Evolutionary conservation across 2,113 vertebrate species (phyloP).

Genomic region (Psettodes erumei): DNA sequence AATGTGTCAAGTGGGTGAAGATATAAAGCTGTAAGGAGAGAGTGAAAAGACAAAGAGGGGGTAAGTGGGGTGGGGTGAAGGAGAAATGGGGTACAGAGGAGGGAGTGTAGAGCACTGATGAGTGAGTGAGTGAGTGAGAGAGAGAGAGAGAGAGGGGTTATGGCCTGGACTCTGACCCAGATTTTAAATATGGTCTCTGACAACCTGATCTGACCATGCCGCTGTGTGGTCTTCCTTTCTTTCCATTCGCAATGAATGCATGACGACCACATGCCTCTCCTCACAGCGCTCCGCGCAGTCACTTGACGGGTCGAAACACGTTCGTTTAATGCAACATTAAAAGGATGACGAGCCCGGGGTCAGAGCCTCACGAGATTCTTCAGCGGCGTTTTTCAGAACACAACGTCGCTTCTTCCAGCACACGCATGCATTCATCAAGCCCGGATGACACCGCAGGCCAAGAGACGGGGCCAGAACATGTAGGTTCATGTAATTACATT

Average conservation of each 20-base stretch:
- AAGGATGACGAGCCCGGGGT: conserved; percentile 35
- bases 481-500: conserved; percentile 14
- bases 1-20: conserved; percentile 25
- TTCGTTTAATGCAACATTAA: conserved; percentile 48
- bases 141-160: conserved; percentile 40
- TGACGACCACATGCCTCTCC: conserved; percentile 40
- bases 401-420: background rate
- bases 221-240: conserved; percentile 71
- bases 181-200: conserved; percentile 72
- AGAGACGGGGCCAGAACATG: conserved; percentile 13
- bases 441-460: background rate
- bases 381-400: background rate
- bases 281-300: conserved; percentile 23
- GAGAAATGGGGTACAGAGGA: conserved; percentile 35
- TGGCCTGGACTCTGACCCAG: conserved; percentile 67
- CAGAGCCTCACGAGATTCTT: conserved; percentile 3
- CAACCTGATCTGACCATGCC: conserved; percentile 67
- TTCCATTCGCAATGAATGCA: conserved; percentile 49
- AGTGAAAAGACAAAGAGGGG: conserved; percentile 17
- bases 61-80: conserved; percentile 30
- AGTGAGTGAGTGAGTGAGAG: conserved; percentile 27
- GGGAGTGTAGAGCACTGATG: background rate
- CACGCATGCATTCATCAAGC: conserved; percentile 15
- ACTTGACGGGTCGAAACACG: conserved; percentile 30
- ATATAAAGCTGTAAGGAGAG: conserved; percentile 4